phyloP scores from a whole-genome alignment of 2,113 vertebrate genomes.

The Chlamydotis undulata region DNA sequence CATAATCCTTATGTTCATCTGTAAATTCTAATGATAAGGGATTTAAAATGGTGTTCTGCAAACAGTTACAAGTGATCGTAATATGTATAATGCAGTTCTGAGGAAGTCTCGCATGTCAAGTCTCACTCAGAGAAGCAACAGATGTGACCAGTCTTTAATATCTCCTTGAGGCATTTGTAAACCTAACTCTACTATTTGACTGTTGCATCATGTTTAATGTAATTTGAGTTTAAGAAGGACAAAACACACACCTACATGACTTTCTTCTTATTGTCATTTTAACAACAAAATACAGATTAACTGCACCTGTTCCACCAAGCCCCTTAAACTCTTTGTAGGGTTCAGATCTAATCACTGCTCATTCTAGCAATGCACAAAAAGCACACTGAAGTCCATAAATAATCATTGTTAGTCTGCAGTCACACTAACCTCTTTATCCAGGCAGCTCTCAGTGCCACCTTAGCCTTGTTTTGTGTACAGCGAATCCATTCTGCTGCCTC shows the following conservation, averaged over 20 bases:
- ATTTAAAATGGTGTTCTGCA: background rate
- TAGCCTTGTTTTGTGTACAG: background rate
- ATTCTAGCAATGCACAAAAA: background rate
- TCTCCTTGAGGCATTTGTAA: background rate
- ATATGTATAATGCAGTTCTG: background rate
- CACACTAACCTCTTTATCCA: constrained; percentile 13
- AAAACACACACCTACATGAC: background rate
- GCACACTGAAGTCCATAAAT: background rate
- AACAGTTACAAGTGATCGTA: background rate
- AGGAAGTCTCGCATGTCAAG: background rate
- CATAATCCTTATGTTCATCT: background rate
- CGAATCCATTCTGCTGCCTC: background rate
- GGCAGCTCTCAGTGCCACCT: background rate
- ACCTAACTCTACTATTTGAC: background rate
- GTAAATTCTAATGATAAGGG: background rate
- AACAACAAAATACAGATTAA: background rate
- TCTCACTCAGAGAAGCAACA: background rate
- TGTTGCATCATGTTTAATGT: background rate
- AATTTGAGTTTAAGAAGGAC: background rate
- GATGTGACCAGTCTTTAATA: background rate
- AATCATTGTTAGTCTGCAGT: background rate
- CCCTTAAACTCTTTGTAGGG: background rate
- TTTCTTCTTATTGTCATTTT: background rate
- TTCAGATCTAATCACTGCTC: background rate
- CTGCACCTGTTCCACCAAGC: background rate